Percentiles rank a stretch among this genome's conserved stretches.
These are phyloP conservation scores for Campylorhamphus procurvoides DNA, from an alignment of 2,113 vertebrate genomes.

Conservation along the genomic window DNA sequence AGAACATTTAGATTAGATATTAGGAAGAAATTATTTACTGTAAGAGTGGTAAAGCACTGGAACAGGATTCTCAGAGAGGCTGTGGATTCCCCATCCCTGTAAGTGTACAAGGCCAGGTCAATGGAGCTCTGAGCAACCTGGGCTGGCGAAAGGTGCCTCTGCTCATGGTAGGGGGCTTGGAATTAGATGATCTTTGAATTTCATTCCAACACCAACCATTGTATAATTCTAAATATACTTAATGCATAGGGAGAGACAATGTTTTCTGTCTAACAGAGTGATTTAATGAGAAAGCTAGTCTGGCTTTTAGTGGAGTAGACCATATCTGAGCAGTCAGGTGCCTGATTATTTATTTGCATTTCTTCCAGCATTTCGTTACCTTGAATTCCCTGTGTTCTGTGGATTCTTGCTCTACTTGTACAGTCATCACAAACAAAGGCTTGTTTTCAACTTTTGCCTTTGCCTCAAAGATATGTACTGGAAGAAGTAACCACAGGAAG, in stretches of 20 bases:
- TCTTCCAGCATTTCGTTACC: background rate
- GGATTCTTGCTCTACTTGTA: background rate
- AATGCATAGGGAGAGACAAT: background rate
- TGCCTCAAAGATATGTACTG: background rate
- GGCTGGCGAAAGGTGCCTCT: background rate
- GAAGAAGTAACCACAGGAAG: background rate
- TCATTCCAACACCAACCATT: background rate
- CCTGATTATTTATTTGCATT: background rate
- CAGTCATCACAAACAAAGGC: background rate
- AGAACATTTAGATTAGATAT: background rate
- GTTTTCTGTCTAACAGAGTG: background rate
- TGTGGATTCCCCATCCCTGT: background rate
- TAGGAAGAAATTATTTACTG: background rate
- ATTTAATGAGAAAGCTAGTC: background rate
- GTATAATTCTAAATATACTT: background rate
- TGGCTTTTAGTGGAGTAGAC: background rate
- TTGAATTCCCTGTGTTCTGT: background rate
- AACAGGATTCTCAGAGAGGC: background rate
- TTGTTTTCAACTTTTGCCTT: background rate
- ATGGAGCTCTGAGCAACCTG: background rate
- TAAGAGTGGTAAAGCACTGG: background rate
- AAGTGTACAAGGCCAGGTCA: background rate
- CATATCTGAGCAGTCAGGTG: background rate
- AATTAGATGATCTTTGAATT: background rate
- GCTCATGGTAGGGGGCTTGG: background rate